phyloP scores from a whole-genome alignment of 1,140 invertebrate species.

The Pteromalus puparum region DNA sequence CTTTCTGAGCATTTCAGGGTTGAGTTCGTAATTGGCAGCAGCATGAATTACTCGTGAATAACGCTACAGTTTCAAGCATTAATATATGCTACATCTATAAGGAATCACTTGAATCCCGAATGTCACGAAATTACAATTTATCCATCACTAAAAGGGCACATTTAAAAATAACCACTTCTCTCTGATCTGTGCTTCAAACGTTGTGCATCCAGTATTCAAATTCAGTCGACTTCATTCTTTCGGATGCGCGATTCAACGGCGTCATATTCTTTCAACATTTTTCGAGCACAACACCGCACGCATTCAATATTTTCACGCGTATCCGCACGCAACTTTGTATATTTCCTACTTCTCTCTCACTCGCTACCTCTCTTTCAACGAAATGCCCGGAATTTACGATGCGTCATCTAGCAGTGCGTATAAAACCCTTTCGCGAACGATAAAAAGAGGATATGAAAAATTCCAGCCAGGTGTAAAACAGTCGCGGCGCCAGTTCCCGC shows the following conservation, averaged over 20 bases:
- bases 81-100: no score
- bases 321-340: background rate
- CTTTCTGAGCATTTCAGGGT: no score
- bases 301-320: background rate
- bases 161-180: no score
- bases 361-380: background rate
- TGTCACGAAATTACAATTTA: no score
- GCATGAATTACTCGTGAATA: no score
- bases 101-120: no score
- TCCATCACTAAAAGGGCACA: no score
- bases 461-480: slow-evolving; percentile 1
- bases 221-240: background rate
- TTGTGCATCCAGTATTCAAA: background rate
- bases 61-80: no score
- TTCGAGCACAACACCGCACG: no score
- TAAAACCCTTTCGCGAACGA: background rate
- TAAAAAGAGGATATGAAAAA: background rate
- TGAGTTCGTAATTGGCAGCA: no score
- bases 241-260: background rate
- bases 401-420: background rate
- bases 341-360: background rate
- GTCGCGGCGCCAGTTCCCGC: background rate
- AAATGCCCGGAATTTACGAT: slow-evolving; percentile 9
- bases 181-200: no score
- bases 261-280: background rate